Base-by-base conservation (phyloP, 2,797 vertebrate species). In the Gastrophryne carolinensis region DNA sequence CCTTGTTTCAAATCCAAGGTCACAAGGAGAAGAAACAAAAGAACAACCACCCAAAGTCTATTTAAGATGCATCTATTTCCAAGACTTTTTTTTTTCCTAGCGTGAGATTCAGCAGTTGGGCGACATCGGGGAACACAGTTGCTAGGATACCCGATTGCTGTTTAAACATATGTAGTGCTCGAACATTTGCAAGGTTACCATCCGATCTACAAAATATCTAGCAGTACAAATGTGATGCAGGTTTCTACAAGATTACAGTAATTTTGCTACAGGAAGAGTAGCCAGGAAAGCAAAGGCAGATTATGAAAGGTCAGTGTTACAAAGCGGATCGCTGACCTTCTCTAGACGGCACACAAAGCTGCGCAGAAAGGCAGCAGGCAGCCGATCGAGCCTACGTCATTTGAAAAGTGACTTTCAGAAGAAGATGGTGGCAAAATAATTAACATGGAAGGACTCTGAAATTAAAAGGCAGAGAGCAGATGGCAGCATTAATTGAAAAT, bases 321-420 rank as follows among this genome's bases (percentile, higher is more conserved):
- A 37, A 8, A 26, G 26, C 19, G 27, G 67, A 47, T 29, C 21
- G 32, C 15, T 64, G 66, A 63, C 73, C 65, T 67, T 69, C 44
- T 19, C 24, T 23, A 9, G 3, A 17, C 26, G 39, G 34, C 11
- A 11, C 21, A 37, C 5, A 60, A 29, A 19, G 35, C 11, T 23
- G 39, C 11, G 3, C n/a, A 47, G 21, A 24, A n/a, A n/a, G 8
- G 44, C 39, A 68, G 56, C 6, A 10, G 13, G 11, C 29, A 34
- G 15, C 15, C 35, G n/a, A 26, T n/a, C 35, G 23, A 19, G 49
- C 4, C 8, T 23, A 32, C 30, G 21, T 39, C 9, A 21, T 21
- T 29, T 56, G 3, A 69, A 53, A 62, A 65, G 65, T 69, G 73
- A 75, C 73, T 68, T 75, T 75, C 64, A 75, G 8, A 15, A 65